These are phyloP conservation scores for Pipistrellus nathusii DNA, from an alignment of 2,797 vertebrate species.

Conservation along the genomic window DNA sequence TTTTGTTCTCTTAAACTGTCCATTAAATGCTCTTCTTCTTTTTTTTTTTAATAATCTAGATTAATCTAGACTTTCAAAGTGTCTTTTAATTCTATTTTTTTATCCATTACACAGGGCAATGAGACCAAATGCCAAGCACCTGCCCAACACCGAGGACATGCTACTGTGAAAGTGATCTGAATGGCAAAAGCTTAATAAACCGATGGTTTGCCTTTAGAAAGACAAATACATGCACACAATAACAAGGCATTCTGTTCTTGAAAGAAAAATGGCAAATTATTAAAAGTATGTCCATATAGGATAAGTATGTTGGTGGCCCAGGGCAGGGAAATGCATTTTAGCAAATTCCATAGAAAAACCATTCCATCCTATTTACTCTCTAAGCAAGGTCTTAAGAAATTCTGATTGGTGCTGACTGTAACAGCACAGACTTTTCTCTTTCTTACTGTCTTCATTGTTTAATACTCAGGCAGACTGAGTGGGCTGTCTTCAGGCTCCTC, in stretches of 20 bases:
- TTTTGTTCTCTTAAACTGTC: neutral
- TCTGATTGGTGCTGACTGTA: neutral
- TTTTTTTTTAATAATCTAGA: neutral
- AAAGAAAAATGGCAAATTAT: neutral
- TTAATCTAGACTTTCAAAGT: neutral
- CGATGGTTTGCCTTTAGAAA: neutral
- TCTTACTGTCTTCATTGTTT: neutral
- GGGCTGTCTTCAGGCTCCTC: neutral
- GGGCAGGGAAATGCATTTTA: neutral
- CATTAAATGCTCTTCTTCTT: neutral
- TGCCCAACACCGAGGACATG: neutral
- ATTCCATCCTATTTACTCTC: neutral
- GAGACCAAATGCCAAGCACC: neutral
- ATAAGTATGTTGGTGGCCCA: neutral
- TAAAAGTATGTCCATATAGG: neutral
- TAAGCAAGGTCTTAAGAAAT: neutral
- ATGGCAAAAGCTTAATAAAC: neutral
- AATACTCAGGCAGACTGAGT: neutral
- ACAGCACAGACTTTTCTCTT: neutral
- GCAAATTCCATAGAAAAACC: neutral
- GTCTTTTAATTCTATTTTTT: neutral
- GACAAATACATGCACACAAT: neutral
- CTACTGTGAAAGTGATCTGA: constrained; percentile 5
- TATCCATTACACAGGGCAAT: neutral
- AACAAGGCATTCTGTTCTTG: neutral